These are phyloP conservation scores for Diplosoma virens DNA, from an alignment of 23 tunicate species.

Conservation along the genomic window DNA sequence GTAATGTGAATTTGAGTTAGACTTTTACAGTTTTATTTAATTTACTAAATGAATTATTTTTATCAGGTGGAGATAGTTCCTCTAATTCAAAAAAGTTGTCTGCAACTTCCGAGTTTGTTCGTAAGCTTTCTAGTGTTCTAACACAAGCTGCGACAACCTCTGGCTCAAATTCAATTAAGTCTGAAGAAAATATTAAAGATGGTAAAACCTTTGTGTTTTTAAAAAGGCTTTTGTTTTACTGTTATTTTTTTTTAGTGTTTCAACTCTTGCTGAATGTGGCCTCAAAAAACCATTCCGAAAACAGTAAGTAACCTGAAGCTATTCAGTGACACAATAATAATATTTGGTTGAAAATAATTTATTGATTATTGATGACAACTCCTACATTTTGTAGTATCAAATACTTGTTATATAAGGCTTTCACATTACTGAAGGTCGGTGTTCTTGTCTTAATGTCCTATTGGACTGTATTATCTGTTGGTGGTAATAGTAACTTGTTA, in stretches of 20 bases:
- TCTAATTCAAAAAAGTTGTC: not conserved
- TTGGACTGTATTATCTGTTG: no score
- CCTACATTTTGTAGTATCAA: no score
- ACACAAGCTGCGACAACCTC: slow-evolving; percentile 65
- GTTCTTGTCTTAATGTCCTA: no score
- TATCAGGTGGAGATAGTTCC: not conserved
- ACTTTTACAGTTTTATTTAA: no score
- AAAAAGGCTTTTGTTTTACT: not conserved
- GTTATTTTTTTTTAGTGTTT: slow-evolving; percentile 35
- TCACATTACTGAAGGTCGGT: no score
- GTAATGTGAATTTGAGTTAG: no score
- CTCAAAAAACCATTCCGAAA: slow-evolving; percentile 18
- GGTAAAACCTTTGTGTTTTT: slow-evolving; percentile 26
- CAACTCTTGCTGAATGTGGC: slow-evolving; percentile 69
- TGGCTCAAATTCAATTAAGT: not conserved
- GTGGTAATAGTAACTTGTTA: no score
- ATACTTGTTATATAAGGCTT: no score
- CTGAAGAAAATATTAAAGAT: slow-evolving; percentile 71
- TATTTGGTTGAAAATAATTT: no score
- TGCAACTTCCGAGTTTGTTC: slow-evolving; percentile 62
- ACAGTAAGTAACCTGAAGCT: slow-evolving; percentile 35
- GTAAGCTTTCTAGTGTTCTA: slow-evolving; percentile 62
- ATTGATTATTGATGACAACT: no score
- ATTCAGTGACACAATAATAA: no score
- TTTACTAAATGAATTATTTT: not conserved